Conservation (phyloP, 2,888 invertebrate genomes). For the Sesia bembeciformis region DNA sequence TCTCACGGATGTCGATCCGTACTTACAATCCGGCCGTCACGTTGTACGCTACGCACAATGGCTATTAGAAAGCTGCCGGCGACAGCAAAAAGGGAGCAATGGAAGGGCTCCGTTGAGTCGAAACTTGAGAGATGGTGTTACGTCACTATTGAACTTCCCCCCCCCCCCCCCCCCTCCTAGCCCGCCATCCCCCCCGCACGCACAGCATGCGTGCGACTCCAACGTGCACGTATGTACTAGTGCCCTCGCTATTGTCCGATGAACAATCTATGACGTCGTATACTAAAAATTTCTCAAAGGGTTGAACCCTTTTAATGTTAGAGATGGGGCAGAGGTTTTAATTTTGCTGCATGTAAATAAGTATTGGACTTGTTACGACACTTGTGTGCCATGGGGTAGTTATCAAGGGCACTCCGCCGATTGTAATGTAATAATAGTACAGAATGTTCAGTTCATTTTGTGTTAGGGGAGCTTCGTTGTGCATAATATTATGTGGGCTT, state of each 20-base stretch:
- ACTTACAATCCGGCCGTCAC: slow-evolving; percentile 43
- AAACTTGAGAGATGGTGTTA: slow-evolving; percentile 58
- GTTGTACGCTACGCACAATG: slow-evolving; percentile 49
- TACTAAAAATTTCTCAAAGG: slow-evolving; percentile 45
- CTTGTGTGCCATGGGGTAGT: slow-evolving; percentile 63
- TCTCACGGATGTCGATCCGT: slow-evolving; percentile 62
- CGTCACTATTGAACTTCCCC: slow-evolving; percentile 54
- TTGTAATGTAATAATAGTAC: slow-evolving; percentile 65
- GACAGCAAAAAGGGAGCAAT: slow-evolving; percentile 47
- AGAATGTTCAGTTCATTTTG: slow-evolving; percentile 47
- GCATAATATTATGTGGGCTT: slow-evolving; percentile 24
- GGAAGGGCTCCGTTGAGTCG: slow-evolving; percentile 11
- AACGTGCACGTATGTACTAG: slow-evolving; percentile 12
- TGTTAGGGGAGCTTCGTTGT: slow-evolving; percentile 36
- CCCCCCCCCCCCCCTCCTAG: slow-evolving; percentile 3
- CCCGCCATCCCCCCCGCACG: slow-evolving; percentile 11
- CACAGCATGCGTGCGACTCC: slow-evolving; percentile 16
- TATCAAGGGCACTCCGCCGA: slow-evolving; percentile 63
- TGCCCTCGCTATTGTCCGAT: neutral
- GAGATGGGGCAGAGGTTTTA: slow-evolving; percentile 67
- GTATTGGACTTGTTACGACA: slow-evolving; percentile 68
- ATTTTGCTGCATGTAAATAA: slow-evolving; percentile 68
- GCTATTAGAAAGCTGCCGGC: slow-evolving; percentile 65
- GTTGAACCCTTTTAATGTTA: slow-evolving; percentile 63
- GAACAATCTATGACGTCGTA: slow-evolving; percentile 8